Evolutionary conservation across 2,888 invertebrate genomes (phyloP).

Genomic region (Antitype chi): DNA sequence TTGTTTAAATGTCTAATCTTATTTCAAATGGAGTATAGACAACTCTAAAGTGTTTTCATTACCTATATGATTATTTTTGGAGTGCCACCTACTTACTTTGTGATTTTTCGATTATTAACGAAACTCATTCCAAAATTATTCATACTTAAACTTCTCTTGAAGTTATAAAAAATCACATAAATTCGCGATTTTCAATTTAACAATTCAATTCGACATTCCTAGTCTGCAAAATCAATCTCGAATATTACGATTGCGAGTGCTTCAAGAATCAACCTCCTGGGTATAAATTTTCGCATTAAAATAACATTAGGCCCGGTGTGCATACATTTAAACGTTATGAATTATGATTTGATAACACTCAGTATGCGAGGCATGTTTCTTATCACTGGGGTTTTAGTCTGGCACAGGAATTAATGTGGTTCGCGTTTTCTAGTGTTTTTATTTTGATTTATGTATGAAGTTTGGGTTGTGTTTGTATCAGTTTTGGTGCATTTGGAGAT

Average conservation of each 20-base stretch:
- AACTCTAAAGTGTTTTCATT: slow-evolving; percentile 1
- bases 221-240: slow-evolving; percentile 26
- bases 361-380: slow-evolving; percentile 54
- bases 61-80: background rate
- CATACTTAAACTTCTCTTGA: slow-evolving; percentile 16
- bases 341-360: slow-evolving; percentile 64
- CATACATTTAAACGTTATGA: slow-evolving; percentile 59
- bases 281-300: slow-evolving; percentile 68
- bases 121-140: slow-evolving; percentile 13
- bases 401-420: slow-evolving; percentile 30
- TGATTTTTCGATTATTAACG: slow-evolving; percentile 1
- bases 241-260: slow-evolving; percentile 39
- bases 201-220: slow-evolving; percentile 17
- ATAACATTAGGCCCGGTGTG: slow-evolving; percentile 64
- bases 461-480: slow-evolving; percentile 6
- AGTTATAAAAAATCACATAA: slow-evolving; percentile 26
- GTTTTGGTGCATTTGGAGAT: background rate
- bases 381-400: slow-evolving; percentile 52
- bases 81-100: background rate
- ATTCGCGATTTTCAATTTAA: slow-evolving; percentile 12
- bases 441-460: slow-evolving; percentile 26
- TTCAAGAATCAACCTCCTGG: slow-evolving; percentile 39
- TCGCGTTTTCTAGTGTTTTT: slow-evolving; percentile 37
- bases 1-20: too few species aligned
- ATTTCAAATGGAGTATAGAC: too few species aligned